These are phyloP conservation scores for Urosaurus nigricauda DNA, from an alignment of 2,797 vertebrate genomes.

Conservation along the genomic window DNA sequence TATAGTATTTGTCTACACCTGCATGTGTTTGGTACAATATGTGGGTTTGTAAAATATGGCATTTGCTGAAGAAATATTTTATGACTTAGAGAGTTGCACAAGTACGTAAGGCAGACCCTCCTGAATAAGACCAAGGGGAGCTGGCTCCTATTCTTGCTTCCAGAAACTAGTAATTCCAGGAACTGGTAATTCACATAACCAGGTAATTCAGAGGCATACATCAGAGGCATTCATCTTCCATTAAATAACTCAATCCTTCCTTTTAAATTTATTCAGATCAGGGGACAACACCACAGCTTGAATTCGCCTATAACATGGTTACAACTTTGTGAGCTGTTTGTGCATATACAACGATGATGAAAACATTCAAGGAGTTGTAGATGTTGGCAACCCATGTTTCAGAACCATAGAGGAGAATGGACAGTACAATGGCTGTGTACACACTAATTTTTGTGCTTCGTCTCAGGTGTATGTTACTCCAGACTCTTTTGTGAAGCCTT, in stretches of 20 bases:
- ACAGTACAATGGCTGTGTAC: too few species aligned
- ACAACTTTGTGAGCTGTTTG: not conserved
- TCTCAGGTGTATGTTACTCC: too few species aligned
- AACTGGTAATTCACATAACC: too few species aligned
- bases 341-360: too few species aligned
- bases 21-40: not conserved
- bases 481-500: too few species aligned
- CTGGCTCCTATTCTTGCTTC: not conserved
- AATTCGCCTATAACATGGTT: not conserved
- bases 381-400: too few species aligned
- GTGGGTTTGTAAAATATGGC: not conserved
- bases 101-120: not conserved
- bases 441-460: too few species aligned
- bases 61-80: not conserved
- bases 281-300: not conserved
- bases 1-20: not conserved
- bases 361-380: too few species aligned
- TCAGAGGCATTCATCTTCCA: not conserved
- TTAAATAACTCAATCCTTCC: not conserved
- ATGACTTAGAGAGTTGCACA: not conserved
- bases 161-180: too few species aligned
- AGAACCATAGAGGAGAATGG: too few species aligned
- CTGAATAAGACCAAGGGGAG: not conserved
- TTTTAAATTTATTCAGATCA: not conserved
- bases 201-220: not conserved